Percentiles rank a stretch among this genome's conserved stretches.
Evolutionary conservation across 2,888 invertebrate species (phyloP).

Genomic region (Epiblema foenella): DNA sequence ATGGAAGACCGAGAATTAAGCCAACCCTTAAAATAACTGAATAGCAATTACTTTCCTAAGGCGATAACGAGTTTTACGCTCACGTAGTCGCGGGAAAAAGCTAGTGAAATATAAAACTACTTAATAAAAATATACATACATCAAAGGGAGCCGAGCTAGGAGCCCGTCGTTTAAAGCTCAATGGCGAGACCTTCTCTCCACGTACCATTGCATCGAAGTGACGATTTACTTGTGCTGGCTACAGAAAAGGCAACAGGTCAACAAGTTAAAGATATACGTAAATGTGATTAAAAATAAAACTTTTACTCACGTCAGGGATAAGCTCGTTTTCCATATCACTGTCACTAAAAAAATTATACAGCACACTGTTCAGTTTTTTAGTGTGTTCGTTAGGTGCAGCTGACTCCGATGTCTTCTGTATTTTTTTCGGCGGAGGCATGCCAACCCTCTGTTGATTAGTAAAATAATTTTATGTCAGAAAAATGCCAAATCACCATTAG

Average conservation of each 20-base stretch:
- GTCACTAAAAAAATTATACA: conserved; percentile 60
- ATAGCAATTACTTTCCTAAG: too few species aligned
- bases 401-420: conserved; percentile 30
- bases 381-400: conserved; percentile 48
- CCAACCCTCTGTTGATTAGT: conserved; percentile 17
- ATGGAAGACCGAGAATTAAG: too few species aligned
- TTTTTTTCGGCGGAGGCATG: conserved; percentile 43
- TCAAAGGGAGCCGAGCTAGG: conserved; percentile 17
- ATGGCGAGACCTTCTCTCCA: conserved; percentile 53
- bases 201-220: conserved; percentile 58
- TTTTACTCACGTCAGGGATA: conserved; percentile 50
- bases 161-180: conserved; percentile 49
- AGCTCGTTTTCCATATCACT: conserved; percentile 59
- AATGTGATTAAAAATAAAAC: background rate
- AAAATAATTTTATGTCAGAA: background rate
- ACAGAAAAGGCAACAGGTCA: background rate
- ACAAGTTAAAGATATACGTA: background rate
- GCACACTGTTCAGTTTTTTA: conserved; percentile 49
- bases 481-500: background rate
- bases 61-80: too few species aligned
- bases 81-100: too few species aligned
- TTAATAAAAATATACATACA: background rate
- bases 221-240: conserved; percentile 56
- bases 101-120: background rate
- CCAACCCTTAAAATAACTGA: too few species aligned